Evolutionary conservation across 2,113 vertebrate species (phyloP).

Genomic region (Grantiella picta): DNA sequence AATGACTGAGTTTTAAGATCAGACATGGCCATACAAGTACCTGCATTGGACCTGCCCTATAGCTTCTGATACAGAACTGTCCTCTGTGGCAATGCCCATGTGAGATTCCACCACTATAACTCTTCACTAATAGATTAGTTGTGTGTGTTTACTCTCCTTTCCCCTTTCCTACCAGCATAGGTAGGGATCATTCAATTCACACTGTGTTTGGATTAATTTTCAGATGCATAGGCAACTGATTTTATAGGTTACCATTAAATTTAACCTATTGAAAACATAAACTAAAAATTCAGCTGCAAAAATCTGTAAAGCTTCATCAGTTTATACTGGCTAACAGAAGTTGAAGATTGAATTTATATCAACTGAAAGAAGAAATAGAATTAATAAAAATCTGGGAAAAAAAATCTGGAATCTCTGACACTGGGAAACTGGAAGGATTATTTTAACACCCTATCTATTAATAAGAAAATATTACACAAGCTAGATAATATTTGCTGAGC

Average conservation of each 20-base stretch:
- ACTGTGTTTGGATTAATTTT: not conserved
- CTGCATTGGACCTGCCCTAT: not conserved
- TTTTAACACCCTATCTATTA: not conserved
- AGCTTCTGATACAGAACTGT: not conserved
- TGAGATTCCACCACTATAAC: not conserved
- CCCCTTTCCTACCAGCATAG: not conserved
- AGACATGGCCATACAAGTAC: not conserved
- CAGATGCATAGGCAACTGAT: not conserved
- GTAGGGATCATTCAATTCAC: not conserved
- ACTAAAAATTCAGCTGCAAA: not conserved
- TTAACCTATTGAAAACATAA: not conserved
- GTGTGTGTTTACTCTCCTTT: not conserved
- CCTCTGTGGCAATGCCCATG: not conserved
- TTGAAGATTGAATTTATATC: not conserved
- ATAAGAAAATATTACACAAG: not conserved
- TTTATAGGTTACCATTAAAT: not conserved
- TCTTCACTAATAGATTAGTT: not conserved
- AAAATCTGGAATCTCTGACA: not conserved
- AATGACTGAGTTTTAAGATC: not conserved
- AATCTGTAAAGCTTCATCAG: not conserved
- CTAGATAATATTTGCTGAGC: not conserved
- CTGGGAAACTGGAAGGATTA: not conserved
- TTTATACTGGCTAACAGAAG: not conserved
- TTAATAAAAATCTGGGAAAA: conserved; percentile 26
- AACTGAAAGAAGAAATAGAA: not conserved